Evolutionary conservation across 1,140 invertebrate genomes (phyloP), one percentile per base, ranked within the genome.

Genomic region (Caenorhabditis briggsae): DNA sequence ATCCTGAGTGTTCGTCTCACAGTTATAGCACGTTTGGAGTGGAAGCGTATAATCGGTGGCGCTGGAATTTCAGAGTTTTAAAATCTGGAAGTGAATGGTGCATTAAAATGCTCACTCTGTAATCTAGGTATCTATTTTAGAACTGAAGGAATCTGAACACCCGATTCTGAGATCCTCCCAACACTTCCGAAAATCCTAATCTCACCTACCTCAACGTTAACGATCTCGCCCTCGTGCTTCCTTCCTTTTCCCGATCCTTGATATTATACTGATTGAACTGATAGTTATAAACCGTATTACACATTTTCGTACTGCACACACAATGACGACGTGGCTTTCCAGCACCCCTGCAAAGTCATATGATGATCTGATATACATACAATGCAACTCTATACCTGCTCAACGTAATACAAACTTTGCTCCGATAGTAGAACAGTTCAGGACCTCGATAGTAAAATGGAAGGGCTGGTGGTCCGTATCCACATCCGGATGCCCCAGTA

Each of bases 401-500:
- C 33, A 92, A 33, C 2, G 89, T 91, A 23, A 91, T 61, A 82
- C 90, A 91, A 50, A 90, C 83, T 78, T 90, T 90, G 33, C 61
- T 85, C n/a, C 90, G 82, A 46, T 86, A 82, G 59, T 64, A 82
- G 33, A 91, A 85, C 0, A 91, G 25, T 58, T 92, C 89, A n/a
- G 88, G 84, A 0, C 88, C 88, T 70, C 90, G 88, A 82, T 91
- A 92, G 48, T 90, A 91, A 65, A 87, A 91, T 12, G 91, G 91
- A 18, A 91, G 85, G 12, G 90, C 90, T 12, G 91, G 91, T 18
- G 91, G 91, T 14, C 90, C 90, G 43, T 87, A 91, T n/a, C 90
- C 90, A 82, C 91, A 92, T 7, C 90, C 89, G 23, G 89, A 88
- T 9, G 88, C 88, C 12, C 90, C 90, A 1, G 88, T 89, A 12